These are phyloP conservation scores for Lagria hirta DNA, from an alignment of 2,888 invertebrate genomes.

Conservation along the genomic window DNA sequence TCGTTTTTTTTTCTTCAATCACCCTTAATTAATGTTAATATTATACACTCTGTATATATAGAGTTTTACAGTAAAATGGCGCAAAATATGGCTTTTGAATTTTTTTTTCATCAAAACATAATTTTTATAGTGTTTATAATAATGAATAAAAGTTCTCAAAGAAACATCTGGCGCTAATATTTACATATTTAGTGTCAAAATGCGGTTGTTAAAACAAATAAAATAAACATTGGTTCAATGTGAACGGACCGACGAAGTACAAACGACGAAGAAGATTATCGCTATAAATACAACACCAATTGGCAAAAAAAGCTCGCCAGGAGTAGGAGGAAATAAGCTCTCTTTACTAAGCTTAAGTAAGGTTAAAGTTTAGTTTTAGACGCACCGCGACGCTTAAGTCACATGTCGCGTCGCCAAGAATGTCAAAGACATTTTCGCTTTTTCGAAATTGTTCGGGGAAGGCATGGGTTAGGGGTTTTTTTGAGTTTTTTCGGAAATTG, in stretches of 20 bases:
- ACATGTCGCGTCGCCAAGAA: slow-evolving; percentile 31
- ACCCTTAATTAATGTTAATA: too few relatives aligned
- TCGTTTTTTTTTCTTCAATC: too few relatives aligned
- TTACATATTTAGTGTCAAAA: slow-evolving; percentile 26
- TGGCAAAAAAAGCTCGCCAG: slow-evolving; percentile 31
- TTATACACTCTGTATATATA: neutral
- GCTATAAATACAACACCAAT: slow-evolving; percentile 27
- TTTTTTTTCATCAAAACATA: too few relatives aligned
- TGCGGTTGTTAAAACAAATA: slow-evolving; percentile 24
- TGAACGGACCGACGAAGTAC: slow-evolving; percentile 15
- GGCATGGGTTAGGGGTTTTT: slow-evolving; percentile 27
- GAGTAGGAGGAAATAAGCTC: slow-evolving; percentile 36
- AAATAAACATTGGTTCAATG: slow-evolving; percentile 23
- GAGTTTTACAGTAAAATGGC: neutral
- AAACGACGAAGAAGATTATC: slow-evolving; percentile 24
- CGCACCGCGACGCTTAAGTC: slow-evolving; percentile 35
- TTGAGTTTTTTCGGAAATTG: slow-evolving; percentile 3
- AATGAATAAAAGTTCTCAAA: too few relatives aligned
- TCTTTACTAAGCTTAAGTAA: slow-evolving; percentile 25
- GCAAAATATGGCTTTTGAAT: neutral
- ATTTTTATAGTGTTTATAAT: too few relatives aligned
- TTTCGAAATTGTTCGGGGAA: slow-evolving; percentile 14
- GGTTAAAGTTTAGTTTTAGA: slow-evolving; percentile 36
- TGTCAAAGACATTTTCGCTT: slow-evolving; percentile 22
- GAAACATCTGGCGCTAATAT: slow-evolving; percentile 16